These are phyloP conservation scores for Ectemnius lituratus DNA, from an alignment of 2,888 invertebrate species.

Conservation along the genomic window DNA sequence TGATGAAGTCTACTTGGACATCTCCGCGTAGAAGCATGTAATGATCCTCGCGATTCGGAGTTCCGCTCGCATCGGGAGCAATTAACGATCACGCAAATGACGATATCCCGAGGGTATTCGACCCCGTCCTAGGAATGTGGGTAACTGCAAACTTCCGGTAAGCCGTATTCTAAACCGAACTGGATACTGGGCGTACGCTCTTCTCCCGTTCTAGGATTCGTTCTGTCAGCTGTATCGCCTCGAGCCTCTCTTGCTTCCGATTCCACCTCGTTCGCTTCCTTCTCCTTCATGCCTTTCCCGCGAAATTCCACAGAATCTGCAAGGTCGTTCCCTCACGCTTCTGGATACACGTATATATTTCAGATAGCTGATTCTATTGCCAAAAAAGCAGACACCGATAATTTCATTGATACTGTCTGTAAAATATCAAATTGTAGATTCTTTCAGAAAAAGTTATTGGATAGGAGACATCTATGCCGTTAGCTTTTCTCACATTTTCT, in stretches of 20 bases:
- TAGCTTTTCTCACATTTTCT: no score
- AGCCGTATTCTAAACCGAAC: conserved; percentile 44
- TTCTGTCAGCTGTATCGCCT: conserved; percentile 30
- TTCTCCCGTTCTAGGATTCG: conserved; percentile 31
- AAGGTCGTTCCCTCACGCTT: conserved; percentile 22
- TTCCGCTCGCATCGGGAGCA: conserved; percentile 50
- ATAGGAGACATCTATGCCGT: no score
- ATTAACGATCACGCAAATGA: conserved; percentile 53
- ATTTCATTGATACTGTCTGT: no score
- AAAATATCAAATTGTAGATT: no score
- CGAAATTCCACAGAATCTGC: background rate
- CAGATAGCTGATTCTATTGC: conserved; percentile 38
- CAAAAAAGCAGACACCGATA: background rate
- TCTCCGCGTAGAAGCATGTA: conserved; percentile 15
- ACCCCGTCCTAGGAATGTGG: conserved; percentile 69
- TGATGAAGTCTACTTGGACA: no score
- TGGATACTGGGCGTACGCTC: conserved; percentile 34
- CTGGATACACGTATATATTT: conserved; percentile 21
- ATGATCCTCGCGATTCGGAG: conserved; percentile 45
- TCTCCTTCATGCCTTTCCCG: conserved; percentile 38
- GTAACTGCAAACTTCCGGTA: conserved; percentile 75
- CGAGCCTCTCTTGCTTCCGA: conserved; percentile 37
- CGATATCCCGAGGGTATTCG: conserved; percentile 47
- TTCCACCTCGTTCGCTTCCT: conserved; percentile 5
- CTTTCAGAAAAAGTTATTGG: no score